phyloP scores from a whole-genome alignment of 2,113 vertebrate species.

The Callipepla squamata region DNA sequence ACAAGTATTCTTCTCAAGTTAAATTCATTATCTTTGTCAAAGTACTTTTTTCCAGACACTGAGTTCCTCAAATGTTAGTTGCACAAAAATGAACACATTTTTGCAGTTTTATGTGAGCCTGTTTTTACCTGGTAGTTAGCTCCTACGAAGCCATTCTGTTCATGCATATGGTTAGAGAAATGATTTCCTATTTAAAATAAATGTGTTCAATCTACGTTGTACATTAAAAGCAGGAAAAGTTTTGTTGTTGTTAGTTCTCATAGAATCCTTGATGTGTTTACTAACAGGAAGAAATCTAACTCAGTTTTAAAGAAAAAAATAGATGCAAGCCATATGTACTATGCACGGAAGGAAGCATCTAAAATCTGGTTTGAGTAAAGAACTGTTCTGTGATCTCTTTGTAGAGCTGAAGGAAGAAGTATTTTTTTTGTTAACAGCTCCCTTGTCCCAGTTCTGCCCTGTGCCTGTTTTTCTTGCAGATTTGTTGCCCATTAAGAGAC shows the following conservation, averaged over 20 bases:
- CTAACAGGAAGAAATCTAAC: conserved; percentile 69
- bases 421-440: conserved; percentile 59
- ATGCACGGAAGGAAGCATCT: conserved; percentile 49
- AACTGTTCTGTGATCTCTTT: conserved; percentile 69
- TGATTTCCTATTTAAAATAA: not conserved
- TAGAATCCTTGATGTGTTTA: conserved; percentile 52
- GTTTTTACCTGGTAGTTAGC: conserved; percentile 3
- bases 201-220: not conserved
- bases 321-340: conserved; percentile 56
- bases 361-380: conserved; percentile 69
- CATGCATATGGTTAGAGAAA: not conserved
- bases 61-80: not conserved
- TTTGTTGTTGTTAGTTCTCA: conserved; percentile 33
- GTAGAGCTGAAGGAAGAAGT: conserved; percentile 55
- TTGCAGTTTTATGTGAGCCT: not conserved
- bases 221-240: conserved; percentile 19
- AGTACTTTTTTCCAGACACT: not conserved
- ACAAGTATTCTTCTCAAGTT: not conserved
- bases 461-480: conserved; percentile 50
- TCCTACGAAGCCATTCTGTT: not conserved
- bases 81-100: not conserved
- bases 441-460: conserved; percentile 60
- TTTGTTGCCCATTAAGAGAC: conserved; percentile 62
- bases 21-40: not conserved
- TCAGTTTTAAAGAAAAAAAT: conserved; percentile 38